These are phyloP conservation scores for Octonoba sinensis DNA, from an alignment of 2,888 invertebrate species.

Conservation along the genomic window DNA sequence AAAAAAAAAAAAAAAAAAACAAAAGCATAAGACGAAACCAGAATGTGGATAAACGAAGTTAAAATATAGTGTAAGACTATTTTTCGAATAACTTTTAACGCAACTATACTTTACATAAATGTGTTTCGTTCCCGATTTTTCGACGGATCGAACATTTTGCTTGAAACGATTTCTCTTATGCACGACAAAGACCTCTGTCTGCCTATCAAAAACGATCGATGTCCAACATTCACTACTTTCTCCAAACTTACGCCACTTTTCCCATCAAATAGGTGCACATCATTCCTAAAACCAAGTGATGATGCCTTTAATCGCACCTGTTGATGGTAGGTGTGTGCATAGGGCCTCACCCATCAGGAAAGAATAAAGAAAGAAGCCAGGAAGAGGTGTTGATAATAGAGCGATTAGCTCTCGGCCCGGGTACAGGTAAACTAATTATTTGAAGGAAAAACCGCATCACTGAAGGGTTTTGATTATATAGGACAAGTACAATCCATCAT, in stretches of 20 bases:
- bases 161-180: too few species aligned
- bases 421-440: slow-evolving; percentile 46
- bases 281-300: slow-evolving; percentile 26
- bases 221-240: not conserved
- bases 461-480: slow-evolving; percentile 31
- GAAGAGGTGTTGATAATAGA: slow-evolving; percentile 59
- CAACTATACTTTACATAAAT: too few species aligned
- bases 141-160: too few species aligned
- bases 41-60: too few species aligned
- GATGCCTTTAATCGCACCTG: slow-evolving; percentile 52
- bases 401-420: slow-evolving; percentile 37
- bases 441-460: slow-evolving; percentile 25
- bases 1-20: too few species aligned
- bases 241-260: slow-evolving; percentile 15
- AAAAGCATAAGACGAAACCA: too few species aligned
- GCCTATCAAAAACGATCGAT: not conserved
- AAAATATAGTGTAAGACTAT: too few species aligned
- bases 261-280: not conserved
- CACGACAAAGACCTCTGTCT: too few species aligned
- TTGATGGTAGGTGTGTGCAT: slow-evolving; percentile 49
- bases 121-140: too few species aligned
- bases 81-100: too few species aligned
- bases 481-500: slow-evolving; percentile 26
- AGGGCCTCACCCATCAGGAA: slow-evolving; percentile 44
- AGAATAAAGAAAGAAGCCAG: slow-evolving; percentile 15